phyloP scores from a whole-genome alignment of 2,888 invertebrate genomes.

The Apodemia zela region DNA sequence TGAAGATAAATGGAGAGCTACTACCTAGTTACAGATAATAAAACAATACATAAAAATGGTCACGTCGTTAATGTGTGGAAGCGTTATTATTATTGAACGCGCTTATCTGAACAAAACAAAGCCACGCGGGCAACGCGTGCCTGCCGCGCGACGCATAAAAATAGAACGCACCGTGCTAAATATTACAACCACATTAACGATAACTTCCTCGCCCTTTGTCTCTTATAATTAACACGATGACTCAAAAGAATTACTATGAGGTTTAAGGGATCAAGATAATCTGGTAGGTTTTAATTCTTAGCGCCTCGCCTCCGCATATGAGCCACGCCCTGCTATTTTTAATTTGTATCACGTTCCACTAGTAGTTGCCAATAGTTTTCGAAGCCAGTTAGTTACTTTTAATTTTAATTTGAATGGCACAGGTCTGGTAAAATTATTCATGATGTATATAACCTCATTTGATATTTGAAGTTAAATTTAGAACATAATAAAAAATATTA shows the following conservation, averaged over 20 bases:
- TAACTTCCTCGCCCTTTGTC: slow-evolving; percentile 38
- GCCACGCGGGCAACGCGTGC: slow-evolving; percentile 69
- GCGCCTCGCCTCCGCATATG: slow-evolving; percentile 42
- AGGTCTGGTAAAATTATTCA: not conserved
- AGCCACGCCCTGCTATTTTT: slow-evolving; percentile 62
- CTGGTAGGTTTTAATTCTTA: slow-evolving; percentile 36
- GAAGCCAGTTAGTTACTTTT: not conserved
- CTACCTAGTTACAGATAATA: slow-evolving; percentile 55
- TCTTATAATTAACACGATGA: slow-evolving; percentile 21
- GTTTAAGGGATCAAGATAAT: slow-evolving; percentile 38
- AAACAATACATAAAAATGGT: slow-evolving; percentile 45
- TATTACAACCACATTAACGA: slow-evolving; percentile 42
- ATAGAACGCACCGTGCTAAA: slow-evolving; percentile 56
- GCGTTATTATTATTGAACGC: slow-evolving; percentile 42
- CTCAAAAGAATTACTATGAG: slow-evolving; percentile 24
- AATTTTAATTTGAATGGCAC: not conserved
- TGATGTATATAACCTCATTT: not conserved
- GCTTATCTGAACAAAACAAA: slow-evolving; percentile 67
- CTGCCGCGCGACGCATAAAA: slow-evolving; percentile 54
- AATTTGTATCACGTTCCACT: slow-evolving; percentile 39
- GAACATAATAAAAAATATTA: not conserved
- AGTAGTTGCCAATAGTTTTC: slow-evolving; percentile 48
- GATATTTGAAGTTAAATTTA: not conserved
- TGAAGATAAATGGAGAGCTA: slow-evolving; percentile 41
- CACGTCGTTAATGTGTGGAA: slow-evolving; percentile 63